Evolutionary conservation across 35 echinoderm and acorn worm species (phyloP).

Genomic region (Strongylocentrotus purpuratus): DNA sequence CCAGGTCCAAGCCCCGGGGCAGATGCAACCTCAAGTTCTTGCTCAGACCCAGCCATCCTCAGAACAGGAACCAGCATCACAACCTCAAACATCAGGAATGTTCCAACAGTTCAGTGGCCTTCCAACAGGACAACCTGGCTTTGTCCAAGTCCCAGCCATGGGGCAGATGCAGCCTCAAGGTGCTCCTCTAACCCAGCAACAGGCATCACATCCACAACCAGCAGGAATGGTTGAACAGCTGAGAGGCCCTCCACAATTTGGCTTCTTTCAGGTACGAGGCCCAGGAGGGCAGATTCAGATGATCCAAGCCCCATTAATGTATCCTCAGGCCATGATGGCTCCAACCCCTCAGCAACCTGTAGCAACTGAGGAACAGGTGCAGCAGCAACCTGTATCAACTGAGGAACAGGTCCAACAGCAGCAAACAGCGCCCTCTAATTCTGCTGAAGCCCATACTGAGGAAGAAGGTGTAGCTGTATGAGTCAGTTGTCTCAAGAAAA

Average conservation of each 20-base stretch:
- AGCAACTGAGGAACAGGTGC: background rate
- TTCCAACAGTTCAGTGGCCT: no score
- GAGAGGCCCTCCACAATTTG: background rate
- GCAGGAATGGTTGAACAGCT: background rate
- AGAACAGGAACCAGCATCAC: no score
- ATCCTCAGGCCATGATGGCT: background rate
- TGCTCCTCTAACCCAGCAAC: background rate
- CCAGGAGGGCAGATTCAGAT: background rate
- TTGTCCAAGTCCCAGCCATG: background rate
- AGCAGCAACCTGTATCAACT: background rate
- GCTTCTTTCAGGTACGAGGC: background rate
- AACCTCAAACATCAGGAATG: no score
- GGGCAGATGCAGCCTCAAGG: background rate
- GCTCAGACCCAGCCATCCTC: background rate
- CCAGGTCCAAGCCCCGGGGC: background rate
- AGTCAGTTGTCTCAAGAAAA: background rate
- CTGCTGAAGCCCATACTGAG: background rate
- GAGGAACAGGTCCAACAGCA: background rate
- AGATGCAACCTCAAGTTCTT: background rate
- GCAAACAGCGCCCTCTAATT: background rate
- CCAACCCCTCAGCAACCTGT: background rate
- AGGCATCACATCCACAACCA: background rate
- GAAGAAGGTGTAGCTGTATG: background rate
- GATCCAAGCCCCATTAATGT: background rate
- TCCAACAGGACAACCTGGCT: no score